Conservation (phyloP, 2,888 invertebrate species). For the Eledone cirrhosa region DNA sequence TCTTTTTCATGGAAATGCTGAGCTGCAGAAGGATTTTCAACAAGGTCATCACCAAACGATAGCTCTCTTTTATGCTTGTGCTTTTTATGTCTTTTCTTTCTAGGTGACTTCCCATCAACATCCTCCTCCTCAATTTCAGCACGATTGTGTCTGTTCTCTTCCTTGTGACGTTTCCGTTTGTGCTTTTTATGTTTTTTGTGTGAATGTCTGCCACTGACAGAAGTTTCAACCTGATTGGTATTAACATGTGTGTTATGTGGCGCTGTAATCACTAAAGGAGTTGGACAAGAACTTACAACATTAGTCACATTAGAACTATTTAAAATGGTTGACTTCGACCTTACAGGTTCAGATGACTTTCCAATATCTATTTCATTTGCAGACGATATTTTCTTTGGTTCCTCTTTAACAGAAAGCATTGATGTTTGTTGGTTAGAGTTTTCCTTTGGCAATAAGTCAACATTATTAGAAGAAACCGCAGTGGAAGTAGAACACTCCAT, state of each 20-base stretch:
- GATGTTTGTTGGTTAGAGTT: not conserved
- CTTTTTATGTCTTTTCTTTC: conserved; percentile 51
- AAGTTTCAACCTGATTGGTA: conserved; percentile 47
- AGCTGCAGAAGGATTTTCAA: conserved; percentile 5
- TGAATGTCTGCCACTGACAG: conserved; percentile 30
- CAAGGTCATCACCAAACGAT: conserved; percentile 26
- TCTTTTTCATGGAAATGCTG: not conserved
- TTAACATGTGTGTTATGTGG: conserved; percentile 36
- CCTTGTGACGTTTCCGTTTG: conserved; percentile 51
- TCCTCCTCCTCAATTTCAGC: conserved; percentile 38
- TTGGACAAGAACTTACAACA: not conserved
- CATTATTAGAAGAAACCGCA: not conserved
- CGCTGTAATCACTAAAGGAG: conserved; percentile 22
- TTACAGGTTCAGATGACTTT: not conserved
- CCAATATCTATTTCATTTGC: conserved; percentile 33
- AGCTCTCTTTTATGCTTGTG: conserved; percentile 43
- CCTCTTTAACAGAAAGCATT: not conserved
- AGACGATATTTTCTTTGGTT: conserved; percentile 30
- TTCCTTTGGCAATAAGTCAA: not conserved
- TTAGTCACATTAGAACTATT: not conserved
- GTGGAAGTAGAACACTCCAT: not conserved
- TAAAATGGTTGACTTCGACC: not conserved
- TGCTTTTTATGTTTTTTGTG: conserved; percentile 43
- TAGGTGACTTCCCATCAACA: conserved; percentile 33
- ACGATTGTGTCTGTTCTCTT: conserved; percentile 35